Evolutionary conservation across 2,888 invertebrate species (phyloP).

Genomic region (Rhyacophila evoluta): DNA sequence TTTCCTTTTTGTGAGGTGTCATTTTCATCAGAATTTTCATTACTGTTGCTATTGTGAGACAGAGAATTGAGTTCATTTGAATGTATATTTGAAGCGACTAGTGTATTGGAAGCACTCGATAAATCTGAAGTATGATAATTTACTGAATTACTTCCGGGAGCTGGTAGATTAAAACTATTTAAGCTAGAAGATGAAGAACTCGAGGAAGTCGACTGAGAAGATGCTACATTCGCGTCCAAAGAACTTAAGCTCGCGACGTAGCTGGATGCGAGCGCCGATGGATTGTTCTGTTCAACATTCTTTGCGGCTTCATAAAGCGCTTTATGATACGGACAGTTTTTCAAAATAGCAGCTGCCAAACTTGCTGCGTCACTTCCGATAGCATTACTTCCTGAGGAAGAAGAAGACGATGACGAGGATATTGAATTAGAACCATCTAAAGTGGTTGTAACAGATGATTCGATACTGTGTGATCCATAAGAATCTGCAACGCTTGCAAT

Average conservation of each 20-base stretch:
- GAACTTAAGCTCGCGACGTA: conserved; percentile 70
- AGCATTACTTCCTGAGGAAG: conserved; percentile 6
- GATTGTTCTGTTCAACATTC: conserved; percentile 60
- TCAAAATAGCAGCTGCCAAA: conserved; percentile 65
- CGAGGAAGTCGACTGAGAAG: conserved; percentile 26
- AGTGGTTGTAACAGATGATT: conserved; percentile 62
- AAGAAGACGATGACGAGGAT: conserved; percentile 6
- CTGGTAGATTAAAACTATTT: conserved; percentile 58
- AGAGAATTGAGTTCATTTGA: conserved; percentile 32
- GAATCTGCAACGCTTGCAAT: conserved; percentile 68
- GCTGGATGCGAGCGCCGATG: conserved; percentile 67
- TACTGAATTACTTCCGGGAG: conserved; percentile 59
- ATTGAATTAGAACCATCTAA: conserved; percentile 60
- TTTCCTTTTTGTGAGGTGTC: conserved; percentile 9
- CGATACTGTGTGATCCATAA: conserved; percentile 65
- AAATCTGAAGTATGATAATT: conserved; percentile 61
- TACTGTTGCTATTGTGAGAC: background rate
- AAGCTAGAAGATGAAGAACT: background rate
- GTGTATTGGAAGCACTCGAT: conserved; percentile 61
- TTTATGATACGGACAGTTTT: conserved; percentile 69
- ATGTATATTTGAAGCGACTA: conserved; percentile 57
- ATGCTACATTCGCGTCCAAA: conserved; percentile 67
- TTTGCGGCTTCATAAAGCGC: conserved; percentile 67
- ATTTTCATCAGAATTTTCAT: conserved; percentile 33
- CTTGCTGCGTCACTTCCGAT: conserved; percentile 52